Evolutionary conservation across 2,797 vertebrate genomes (phyloP), one percentile per base, ranked within the genome.

Genomic region (Diglossa cyanea): DNA sequence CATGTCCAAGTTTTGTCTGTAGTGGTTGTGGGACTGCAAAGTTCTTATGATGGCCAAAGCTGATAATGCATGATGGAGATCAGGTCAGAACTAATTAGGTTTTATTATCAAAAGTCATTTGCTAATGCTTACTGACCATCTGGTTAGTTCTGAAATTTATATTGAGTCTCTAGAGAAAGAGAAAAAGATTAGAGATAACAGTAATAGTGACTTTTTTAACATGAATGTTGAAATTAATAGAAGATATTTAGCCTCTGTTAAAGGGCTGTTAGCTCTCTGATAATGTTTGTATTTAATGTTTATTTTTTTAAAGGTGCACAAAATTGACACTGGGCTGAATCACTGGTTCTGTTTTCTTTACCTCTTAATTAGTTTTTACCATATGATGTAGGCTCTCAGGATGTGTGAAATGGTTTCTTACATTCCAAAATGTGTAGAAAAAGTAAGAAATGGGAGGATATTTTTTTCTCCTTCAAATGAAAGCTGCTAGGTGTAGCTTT

Each of bases 81-180:
- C 47, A 67, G 61, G 68, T 93, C 84, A 58, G 62, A 93, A 86
- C 61, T 92, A 91, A 94, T 87, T 72, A 91, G 58, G 3, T 87
- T 94, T 92, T 87, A 57, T 89, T 92, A 85, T 70, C 57, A 83
- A 67, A 89, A 94, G 60, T 62, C 21, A 11, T 78, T 94, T 94
- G 86, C 35, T 88, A 75, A 47, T 91, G 76, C 63, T 71, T 78
- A 21, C 35, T 42, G 88, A 84, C 54, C 45, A 71, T 91, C 73
- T 94, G 73, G 42, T 88, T 88, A 42, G 58, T 92, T 75, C 65
- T 93, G 77, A 92, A 54, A 78, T 88, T 83, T 90, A 45, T 93
- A 82, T 79, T 77, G 65, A 35, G 54, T 65, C 75, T 72, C 67
- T 42, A 44, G 74, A 86, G 68, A 50, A 72, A 47, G 78, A 85